Evolutionary conservation across 1,140 invertebrate species (phyloP).

Genomic region (Platorchestia sp.): DNA sequence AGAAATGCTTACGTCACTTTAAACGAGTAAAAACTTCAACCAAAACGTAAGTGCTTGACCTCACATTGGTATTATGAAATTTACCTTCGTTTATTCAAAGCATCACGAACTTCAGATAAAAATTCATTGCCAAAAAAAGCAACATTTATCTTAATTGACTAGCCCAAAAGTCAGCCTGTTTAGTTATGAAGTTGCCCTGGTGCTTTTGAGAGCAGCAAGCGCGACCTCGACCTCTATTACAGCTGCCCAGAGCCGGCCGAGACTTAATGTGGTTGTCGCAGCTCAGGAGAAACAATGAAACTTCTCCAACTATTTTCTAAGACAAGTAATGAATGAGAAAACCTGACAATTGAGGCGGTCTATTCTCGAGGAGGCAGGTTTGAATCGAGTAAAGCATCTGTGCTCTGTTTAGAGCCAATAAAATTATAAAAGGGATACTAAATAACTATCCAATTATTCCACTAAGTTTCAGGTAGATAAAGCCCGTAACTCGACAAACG

Average conservation of each 20-base stretch:
- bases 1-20: not conserved
- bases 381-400: no score
- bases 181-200: not conserved
- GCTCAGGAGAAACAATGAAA: not conserved
- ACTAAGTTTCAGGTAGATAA: no score
- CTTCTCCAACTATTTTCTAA: not conserved
- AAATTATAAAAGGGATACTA: no score
- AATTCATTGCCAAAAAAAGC: not conserved
- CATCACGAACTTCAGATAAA: not conserved
- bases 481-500: no score
- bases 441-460: no score
- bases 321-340: not conserved
- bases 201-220: not conserved
- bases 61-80: not conserved
- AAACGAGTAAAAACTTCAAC: not conserved
- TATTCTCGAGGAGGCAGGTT: no score
- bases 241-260: not conserved
- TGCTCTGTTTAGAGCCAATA: no score
- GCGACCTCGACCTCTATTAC: not conserved
- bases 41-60: not conserved
- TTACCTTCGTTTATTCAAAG: not conserved
- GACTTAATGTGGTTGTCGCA: not conserved
- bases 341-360: no score
- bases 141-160: not conserved
- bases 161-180: not conserved